These are phyloP conservation scores for Perizoma affinitatum DNA, from an alignment of 2,888 invertebrate species.

Conservation along the genomic window DNA sequence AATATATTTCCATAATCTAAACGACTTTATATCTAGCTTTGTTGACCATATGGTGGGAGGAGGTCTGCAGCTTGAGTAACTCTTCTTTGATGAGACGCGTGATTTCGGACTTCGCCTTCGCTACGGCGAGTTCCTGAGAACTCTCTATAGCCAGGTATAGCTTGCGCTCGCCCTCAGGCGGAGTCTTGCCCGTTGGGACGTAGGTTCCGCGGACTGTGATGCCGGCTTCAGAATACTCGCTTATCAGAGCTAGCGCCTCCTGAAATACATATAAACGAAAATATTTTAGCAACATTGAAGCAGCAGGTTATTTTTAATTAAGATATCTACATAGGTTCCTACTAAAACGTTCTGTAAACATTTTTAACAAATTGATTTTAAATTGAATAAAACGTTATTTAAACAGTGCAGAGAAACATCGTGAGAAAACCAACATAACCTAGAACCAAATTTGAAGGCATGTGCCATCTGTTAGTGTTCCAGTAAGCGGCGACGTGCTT, in stretches of 20 bases:
- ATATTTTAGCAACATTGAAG: not conserved
- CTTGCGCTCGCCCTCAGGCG: constrained; percentile 97
- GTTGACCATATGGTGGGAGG: constrained; percentile 93
- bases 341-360: too few relatives aligned
- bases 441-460: too few relatives aligned
- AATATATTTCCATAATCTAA: constrained; percentile 76
- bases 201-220: constrained; percentile 99
- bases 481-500: too few relatives aligned
- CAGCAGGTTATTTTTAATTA: too few relatives aligned
- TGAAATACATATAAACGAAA: constrained; percentile 57
- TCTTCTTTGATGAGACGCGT: constrained; percentile 99
- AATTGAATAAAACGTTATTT: too few relatives aligned
- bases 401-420: too few relatives aligned
- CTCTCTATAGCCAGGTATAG: constrained; percentile 99
- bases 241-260: constrained; percentile 98
- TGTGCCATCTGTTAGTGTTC: too few relatives aligned
- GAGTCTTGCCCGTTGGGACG: constrained; percentile 93
- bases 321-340: too few relatives aligned
- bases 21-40: constrained; percentile 98
- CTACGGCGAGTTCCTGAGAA: constrained; percentile 97
- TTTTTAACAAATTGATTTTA: too few relatives aligned
- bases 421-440: too few relatives aligned
- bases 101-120: constrained; percentile 98
- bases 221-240: constrained; percentile 99
- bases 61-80: constrained; percentile 94